Evolutionary conservation across 30 jellyfish, hydroid and myxozoan genomes (phyloP), one percentile per base, ranked within the genome.

Genomic region (Pseudorhiza aurosa): DNA sequence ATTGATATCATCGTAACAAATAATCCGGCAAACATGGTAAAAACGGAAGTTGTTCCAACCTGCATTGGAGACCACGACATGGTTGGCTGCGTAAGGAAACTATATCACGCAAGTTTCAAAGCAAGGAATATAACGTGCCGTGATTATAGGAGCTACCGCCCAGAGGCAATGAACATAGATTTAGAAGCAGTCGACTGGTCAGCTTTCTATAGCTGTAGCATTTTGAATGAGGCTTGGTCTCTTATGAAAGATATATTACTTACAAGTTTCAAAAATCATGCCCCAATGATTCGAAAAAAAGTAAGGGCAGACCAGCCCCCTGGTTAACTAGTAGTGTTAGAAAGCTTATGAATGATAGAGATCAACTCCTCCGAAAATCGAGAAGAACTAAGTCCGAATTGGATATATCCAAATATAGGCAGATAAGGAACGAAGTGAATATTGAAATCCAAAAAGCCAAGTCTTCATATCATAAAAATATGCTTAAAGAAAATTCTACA

Each of bases 161-260:
- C 92, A 21, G 75, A 72, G 22, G 71, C 19, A 26, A 27, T 72
- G 81, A n/a, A 1, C 39, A 68, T 4, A 1, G 88, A 85, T 58
- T 55, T 85, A 55, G 30, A 65, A 57, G 58, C 70, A 59, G 68
- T 21, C 24, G 42, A 83, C 82, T 83, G 88, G 83, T 50, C 43
- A 47, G 62, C 82, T 59, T 72, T 70, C 36, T 56, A 33, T 36
- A 53, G 40, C 28, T 29, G 65, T 73, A 30, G 57, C 9, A 31
- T 33, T 36, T 82, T 75, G 33, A 83, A 70, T 49, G 89, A 70
- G 65, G 95, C 95, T 72, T 83, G 95, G 91, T 56, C 40, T 58
- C 31, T 70, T 32, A 69, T 51, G 83, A 83, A 83, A 71, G 26
- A 83, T 26, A 83, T 47, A 35, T 44, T 83, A 42, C 17, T 79